These are phyloP conservation scores for Pseudochaenichthys georgianus DNA, from an alignment of 2,797 vertebrate species.

Conservation along the genomic window DNA sequence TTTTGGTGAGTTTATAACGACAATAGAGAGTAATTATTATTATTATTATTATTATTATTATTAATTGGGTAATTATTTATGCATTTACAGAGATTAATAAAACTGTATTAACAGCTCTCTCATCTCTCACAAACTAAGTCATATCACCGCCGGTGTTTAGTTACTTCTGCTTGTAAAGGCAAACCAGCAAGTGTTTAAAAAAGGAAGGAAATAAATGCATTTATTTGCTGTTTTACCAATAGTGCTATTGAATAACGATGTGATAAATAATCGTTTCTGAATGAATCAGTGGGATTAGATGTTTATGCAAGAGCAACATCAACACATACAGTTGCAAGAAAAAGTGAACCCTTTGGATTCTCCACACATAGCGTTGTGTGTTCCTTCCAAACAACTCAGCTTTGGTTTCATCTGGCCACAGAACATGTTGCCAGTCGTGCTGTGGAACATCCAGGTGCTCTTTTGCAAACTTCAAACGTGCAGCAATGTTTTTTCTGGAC, in stretches of 20 bases:
- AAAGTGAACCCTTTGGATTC: too few species aligned
- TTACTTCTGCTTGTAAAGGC: background rate
- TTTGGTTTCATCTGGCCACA: too few species aligned
- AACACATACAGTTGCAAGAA: too few species aligned
- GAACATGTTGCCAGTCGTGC: too few species aligned
- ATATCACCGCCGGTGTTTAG: background rate
- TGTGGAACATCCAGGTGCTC: too few species aligned
- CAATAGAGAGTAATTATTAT: too few species aligned
- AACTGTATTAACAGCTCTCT: background rate
- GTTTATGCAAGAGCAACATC: background rate
- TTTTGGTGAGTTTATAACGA: background rate
- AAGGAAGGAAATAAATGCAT: background rate
- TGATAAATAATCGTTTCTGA: background rate
- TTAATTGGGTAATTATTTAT: background rate
- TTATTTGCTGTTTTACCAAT: too few species aligned
- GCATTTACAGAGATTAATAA: constrained; percentile 5
- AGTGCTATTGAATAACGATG: background rate
- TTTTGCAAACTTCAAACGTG: too few species aligned
- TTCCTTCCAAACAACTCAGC: too few species aligned
- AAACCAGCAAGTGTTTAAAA: background rate
- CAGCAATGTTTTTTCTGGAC: too few species aligned
- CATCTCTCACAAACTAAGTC: background rate
- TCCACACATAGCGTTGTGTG: too few species aligned
- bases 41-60: too few species aligned
- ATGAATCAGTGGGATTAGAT: background rate